Evolutionary conservation across 2,797 vertebrate genomes (phyloP), one percentile per base, ranked within the genome.

Genomic region (Typhlichthys eigenmanni): DNA sequence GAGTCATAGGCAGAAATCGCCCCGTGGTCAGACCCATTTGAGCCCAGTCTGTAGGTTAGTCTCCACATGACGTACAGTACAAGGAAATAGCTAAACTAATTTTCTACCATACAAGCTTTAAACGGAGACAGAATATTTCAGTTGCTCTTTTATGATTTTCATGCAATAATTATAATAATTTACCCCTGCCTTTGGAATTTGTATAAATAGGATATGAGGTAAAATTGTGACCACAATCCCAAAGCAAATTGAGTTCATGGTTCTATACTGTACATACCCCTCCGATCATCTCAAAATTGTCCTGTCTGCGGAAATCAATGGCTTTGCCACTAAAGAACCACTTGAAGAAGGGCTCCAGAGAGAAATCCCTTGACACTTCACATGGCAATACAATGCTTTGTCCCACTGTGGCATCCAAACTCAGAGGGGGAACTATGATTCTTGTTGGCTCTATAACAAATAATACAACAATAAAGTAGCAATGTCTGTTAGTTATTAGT

Each of bases 351-450:
- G 93, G 90, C 2, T 82, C 85, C 61, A 94, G 55, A 0, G 93
- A 92, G 0, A 92, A 92, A 76, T 96, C 95, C 0, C 91, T 92
- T 62, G 92, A 94, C 61, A 93, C 94, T 74, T 95, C 92, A 59
- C 95, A 96, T 0, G 95, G 93, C 50, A 97, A 71, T 60, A 96
- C 94, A 0, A 96, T 87, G 68, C 95, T 96, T 87, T 96, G 94
- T 0, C 95, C 95, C 51, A 94, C 93, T 0, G 91, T 93, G 49
- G 92, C 94, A 11, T 96, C 95, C 82, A 93, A 88, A 76, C 90
- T 93, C 48, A 92, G 75, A 9, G 95, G 94, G 1, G 95, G 90
- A 19, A 92, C 68, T 0, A 81, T 87, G 68, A 97, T 94, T 53
- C 85, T 81, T 13, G 95, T 96, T 29, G 90, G 93, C 60, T 97